Base-by-base conservation (phyloP, 2,113 vertebrate genomes). In the Hyperopisus bebe region DNA sequence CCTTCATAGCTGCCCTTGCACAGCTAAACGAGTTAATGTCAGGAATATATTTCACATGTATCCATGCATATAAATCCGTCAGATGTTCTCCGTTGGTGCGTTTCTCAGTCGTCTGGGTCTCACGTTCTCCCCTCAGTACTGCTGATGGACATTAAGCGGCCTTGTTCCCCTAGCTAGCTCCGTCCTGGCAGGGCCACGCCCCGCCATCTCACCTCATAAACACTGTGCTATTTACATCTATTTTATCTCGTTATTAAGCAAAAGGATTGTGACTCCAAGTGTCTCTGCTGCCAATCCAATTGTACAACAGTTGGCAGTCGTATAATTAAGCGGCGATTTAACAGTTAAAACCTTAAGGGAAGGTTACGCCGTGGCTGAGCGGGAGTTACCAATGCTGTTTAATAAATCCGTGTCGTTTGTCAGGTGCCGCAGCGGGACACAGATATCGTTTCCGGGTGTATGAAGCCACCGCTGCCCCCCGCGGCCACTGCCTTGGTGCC, bases 341-440 rank as follows among this genome's bases (percentile, higher is more conserved):
- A 91, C 90, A 91, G 89, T 91, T 94, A 93, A 94, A 94, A 93
- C 92, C 93, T 91, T 92, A 91, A 94, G 92, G 77, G 92, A 94
- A 93, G 92, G 92, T 94, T 94, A 94, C 42, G 90, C 90, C 46
- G 88, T 0, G 48, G 58, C 84, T 92, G 91, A 90, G 47, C 47
- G 35, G 51, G 62, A 17, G 66, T 42, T 51, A 31, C 58, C 55
- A 13, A n/a, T 91, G 91, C 11, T 39, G 70, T 89, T 89, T 74
- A 90, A 89, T 90, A 91, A 91, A 89, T 92, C 80, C 90, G 93
- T 90, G 91, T 91, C 91, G 90, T 92, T 92, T 91, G 88, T 92
- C 91, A 92, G 90, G 91, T 74, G 80, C 2, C 89, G 62, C 77
- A 90, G 89, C 15, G 10, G 89, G 35, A 89, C 92, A 91, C 91